Conservation (phyloP, 2,797 vertebrate genomes). For the Mionectes olivaceus region DNA sequence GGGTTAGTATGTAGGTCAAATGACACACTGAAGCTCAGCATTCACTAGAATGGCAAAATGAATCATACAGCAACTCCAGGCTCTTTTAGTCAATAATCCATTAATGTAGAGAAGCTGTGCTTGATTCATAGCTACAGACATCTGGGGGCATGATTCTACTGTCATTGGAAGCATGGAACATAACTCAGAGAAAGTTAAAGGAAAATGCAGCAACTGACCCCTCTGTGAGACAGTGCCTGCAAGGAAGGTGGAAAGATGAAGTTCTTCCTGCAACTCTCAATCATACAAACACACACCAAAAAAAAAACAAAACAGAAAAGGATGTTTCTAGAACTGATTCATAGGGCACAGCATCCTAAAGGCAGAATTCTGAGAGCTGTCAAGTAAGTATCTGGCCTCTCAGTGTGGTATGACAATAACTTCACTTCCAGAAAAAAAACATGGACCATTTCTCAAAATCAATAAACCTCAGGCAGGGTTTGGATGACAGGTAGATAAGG, state of each 20-base stretch:
- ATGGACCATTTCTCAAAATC: not conserved
- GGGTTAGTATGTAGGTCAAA: slow-evolving; percentile 55
- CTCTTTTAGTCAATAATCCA: slow-evolving; percentile 39
- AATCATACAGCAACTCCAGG: slow-evolving; percentile 19
- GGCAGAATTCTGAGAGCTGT: not conserved
- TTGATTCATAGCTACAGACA: slow-evolving; percentile 1
- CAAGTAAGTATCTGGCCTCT: not conserved
- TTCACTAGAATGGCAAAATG: slow-evolving; percentile 40
- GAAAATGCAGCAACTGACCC: not conserved
- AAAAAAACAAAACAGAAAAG: not conserved
- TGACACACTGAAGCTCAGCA: not conserved
- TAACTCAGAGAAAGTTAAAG: not conserved
- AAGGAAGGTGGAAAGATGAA: not conserved
- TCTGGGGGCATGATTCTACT: not conserved
- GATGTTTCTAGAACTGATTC: not conserved
- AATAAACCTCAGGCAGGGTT: not conserved
- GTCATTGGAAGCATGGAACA: not conserved
- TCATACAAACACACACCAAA: not conserved
- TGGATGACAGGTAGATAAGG: not conserved
- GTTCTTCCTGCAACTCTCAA: not conserved
- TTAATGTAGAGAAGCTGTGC: not conserved
- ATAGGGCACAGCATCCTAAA: not conserved
- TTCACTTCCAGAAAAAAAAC: not conserved
- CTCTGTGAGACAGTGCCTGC: slow-evolving; percentile 1
- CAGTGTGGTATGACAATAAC: not conserved